phyloP scores from a whole-genome alignment of 2,888 invertebrate species.

The Auanema freiburgensis region DNA sequence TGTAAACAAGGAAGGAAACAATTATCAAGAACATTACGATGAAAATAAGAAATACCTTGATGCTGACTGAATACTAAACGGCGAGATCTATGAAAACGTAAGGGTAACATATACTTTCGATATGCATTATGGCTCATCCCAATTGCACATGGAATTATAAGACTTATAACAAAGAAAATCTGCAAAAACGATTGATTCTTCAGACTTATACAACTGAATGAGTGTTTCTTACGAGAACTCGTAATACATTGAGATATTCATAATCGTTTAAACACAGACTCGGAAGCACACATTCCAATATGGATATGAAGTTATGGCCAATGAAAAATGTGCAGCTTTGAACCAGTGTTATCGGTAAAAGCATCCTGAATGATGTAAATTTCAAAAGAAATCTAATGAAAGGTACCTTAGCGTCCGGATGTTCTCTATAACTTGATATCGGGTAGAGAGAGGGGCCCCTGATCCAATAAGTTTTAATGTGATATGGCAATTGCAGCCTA shows the following conservation, averaged over 20 bases:
- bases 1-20: neutral
- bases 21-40: neutral
- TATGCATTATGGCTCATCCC: slow-evolving; percentile 12
- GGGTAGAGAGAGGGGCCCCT: slow-evolving; percentile 10
- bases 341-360: slow-evolving; percentile 6
- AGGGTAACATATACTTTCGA: neutral
- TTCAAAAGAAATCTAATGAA: neutral
- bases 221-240: neutral
- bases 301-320: neutral
- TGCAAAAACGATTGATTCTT: slow-evolving; percentile 1
- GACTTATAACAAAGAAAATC: slow-evolving; percentile 4
- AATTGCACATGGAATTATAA: slow-evolving; percentile 5
- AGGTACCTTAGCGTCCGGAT: slow-evolving; percentile 10
- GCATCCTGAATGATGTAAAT: slow-evolving; percentile 1
- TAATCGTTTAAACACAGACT: neutral
- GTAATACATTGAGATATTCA: neutral
- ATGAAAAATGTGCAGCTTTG: slow-evolving; percentile 3
- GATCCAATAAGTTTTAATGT: slow-evolving; percentile 6
- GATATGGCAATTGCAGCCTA: slow-evolving; percentile 2
- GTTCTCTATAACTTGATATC: slow-evolving; percentile 19
- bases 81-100: neutral
- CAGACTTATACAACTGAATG: neutral
- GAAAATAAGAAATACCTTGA: neutral
- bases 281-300: neutral
- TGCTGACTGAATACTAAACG: neutral